A percentile compares a stretch with the other conserved stretches of the same genome.
phyloP scores from a whole-genome alignment of 2,888 invertebrate genomes.

The Artemia sp. region DNA sequence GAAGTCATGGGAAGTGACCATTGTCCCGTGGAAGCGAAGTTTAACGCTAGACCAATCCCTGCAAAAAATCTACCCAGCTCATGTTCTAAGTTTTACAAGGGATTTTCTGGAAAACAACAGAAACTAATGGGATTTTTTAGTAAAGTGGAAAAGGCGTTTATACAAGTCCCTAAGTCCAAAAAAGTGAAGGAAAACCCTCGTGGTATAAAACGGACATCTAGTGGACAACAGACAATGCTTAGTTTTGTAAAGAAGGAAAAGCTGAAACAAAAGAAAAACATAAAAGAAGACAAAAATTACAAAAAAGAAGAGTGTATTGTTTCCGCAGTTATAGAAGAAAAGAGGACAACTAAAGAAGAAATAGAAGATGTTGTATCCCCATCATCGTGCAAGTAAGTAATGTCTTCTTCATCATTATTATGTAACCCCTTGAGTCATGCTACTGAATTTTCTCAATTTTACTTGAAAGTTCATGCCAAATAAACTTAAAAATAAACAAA shows the following conservation, averaged over 20 bases:
- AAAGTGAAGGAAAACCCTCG: not conserved
- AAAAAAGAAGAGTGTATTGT: not conserved
- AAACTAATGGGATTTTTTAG: conserved; percentile 28
- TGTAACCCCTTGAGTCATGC: too few species aligned
- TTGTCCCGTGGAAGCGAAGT: conserved; percentile 34
- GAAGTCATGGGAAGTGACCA: conserved; percentile 36
- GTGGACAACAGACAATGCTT: not conserved
- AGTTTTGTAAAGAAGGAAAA: not conserved
- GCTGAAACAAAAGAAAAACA: not conserved
- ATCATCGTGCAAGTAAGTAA: not conserved
- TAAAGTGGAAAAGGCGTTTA: conserved; percentile 21
- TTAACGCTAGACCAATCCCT: conserved; percentile 28
- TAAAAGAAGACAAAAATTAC: not conserved
- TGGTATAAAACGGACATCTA: not conserved
- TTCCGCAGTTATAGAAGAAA: not conserved
- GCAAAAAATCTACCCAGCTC: conserved; percentile 30
- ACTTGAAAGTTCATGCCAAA: too few species aligned
- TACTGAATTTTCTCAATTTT: too few species aligned
- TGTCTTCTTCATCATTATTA: not conserved
- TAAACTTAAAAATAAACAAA: too few species aligned
- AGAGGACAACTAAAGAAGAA: not conserved
- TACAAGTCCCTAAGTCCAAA: conserved; percentile 2
- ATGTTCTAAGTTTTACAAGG: conserved; percentile 35
- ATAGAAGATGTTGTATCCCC: not conserved
- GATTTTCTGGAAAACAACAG: conserved; percentile 34